These are phyloP conservation scores for Oceanites oceanicus DNA, from an alignment of 2,113 vertebrate species.

Conservation along the genomic window DNA sequence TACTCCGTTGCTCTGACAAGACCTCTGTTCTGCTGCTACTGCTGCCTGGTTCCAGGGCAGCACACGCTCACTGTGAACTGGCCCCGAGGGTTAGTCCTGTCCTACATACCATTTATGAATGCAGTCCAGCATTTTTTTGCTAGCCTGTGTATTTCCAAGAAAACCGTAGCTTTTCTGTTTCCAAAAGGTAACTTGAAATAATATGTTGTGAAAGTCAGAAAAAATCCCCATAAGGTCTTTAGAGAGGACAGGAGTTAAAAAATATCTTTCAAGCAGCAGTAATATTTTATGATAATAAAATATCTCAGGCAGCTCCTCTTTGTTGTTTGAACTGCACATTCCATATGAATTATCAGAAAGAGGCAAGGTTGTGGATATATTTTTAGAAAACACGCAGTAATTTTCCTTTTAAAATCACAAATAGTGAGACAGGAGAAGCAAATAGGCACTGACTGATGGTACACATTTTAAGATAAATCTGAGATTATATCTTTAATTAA, in stretches of 20 bases:
- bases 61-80: not conserved
- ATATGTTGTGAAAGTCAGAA: not conserved
- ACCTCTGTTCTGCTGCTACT: constrained; percentile 13
- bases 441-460: not conserved
- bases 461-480: not conserved
- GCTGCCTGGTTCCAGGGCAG: constrained; percentile 46
- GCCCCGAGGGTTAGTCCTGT: constrained; percentile 52
- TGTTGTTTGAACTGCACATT: not conserved
- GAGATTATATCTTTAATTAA: not conserved
- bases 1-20: constrained; percentile 44
- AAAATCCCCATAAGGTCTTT: not conserved
- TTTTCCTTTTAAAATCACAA: not conserved
- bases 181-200: constrained; percentile 18
- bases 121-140: constrained; percentile 27
- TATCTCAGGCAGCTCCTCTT: not conserved
- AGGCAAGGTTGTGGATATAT: not conserved
- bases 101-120: constrained; percentile 60
- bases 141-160: constrained; percentile 24
- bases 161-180: not conserved
- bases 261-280: not conserved
- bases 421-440: not conserved
- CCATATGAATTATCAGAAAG: not conserved
- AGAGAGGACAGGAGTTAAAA: not conserved
- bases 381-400: not conserved
- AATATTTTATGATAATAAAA: not conserved